These are phyloP conservation scores for Clarias pachynema DNA, from an alignment of 2,797 vertebrate genomes.

Conservation along the genomic window DNA sequence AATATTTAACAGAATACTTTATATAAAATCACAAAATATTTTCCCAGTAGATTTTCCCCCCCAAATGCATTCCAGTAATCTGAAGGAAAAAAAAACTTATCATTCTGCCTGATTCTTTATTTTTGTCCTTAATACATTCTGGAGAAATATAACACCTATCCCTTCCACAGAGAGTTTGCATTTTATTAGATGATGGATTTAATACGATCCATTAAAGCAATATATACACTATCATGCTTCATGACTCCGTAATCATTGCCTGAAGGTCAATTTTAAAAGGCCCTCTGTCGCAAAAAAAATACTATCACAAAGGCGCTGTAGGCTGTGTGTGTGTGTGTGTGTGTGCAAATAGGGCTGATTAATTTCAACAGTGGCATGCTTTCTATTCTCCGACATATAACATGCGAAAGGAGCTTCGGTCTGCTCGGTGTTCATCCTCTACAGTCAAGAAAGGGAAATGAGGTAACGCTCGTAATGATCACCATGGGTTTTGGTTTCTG, in stretches of 20 bases:
- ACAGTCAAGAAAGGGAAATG: neutral
- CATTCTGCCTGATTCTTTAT: conserved; percentile 48
- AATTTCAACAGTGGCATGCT: conserved; percentile 35
- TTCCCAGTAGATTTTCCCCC: conserved; percentile 25
- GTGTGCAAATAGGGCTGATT: conserved; percentile 42
- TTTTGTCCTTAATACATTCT: conserved; percentile 43
- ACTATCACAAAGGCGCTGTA: conserved; percentile 5
- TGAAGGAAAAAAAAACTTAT: neutral
- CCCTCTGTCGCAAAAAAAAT: conserved; percentile 50
- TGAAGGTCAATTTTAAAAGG: conserved; percentile 52
- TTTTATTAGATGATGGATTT: conserved; percentile 53
- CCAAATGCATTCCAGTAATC: conserved; percentile 1
- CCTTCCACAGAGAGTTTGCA: conserved; percentile 31
- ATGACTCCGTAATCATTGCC: conserved; percentile 52
- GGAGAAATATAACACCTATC: conserved; percentile 27
- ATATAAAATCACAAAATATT: neutral
- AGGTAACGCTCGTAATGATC: neutral
- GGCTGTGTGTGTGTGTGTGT: neutral
- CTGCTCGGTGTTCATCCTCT: neutral
- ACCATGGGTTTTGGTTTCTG: neutral
- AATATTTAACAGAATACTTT: no score
- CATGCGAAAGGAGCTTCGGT: conserved; percentile 7
- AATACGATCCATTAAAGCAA: conserved; percentile 53
- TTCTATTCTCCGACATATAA: conserved; percentile 23
- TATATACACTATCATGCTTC: conserved; percentile 55